These are phyloP conservation scores for Cataglyphis cursor DNA, from an alignment of 2,888 invertebrate species.

Conservation along the genomic window DNA sequence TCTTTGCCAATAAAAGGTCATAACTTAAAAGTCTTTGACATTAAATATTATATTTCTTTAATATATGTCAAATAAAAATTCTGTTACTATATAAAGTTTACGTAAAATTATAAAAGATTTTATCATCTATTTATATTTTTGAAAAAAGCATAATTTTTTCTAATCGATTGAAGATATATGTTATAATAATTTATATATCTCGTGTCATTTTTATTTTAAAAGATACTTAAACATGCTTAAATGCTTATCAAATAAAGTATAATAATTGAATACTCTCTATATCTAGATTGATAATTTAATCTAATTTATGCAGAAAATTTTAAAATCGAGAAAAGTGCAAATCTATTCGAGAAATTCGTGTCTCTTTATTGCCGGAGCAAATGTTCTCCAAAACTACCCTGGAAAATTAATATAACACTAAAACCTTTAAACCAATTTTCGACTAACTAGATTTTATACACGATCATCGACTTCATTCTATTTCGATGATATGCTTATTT, in stretches of 20 bases:
- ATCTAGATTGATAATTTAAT: slow-evolving; percentile 1
- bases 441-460: slow-evolving; percentile 15
- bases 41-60: neutral
- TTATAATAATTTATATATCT: neutral
- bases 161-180: neutral
- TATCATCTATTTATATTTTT: neutral
- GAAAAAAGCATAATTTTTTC: neutral
- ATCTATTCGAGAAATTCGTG: neutral
- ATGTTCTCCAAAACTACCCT: neutral
- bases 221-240: neutral
- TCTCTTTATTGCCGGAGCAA: neutral
- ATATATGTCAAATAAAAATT: neutral
- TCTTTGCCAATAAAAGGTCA: neutral
- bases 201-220: neutral
- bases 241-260: neutral
- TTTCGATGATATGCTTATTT: slow-evolving; percentile 18
- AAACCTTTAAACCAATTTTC: slow-evolving; percentile 29
- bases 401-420: slow-evolving; percentile 13
- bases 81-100: neutral
- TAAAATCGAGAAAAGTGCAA: neutral
- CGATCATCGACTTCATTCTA: neutral
- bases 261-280: neutral
- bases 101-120: neutral
- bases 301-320: neutral
- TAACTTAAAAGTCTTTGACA: neutral